A percentile compares a stretch with the other conserved stretches of the same genome.
Conservation (phyloP, 92 coral and sea anemone species). For the Bergia puertoricense region DNA sequence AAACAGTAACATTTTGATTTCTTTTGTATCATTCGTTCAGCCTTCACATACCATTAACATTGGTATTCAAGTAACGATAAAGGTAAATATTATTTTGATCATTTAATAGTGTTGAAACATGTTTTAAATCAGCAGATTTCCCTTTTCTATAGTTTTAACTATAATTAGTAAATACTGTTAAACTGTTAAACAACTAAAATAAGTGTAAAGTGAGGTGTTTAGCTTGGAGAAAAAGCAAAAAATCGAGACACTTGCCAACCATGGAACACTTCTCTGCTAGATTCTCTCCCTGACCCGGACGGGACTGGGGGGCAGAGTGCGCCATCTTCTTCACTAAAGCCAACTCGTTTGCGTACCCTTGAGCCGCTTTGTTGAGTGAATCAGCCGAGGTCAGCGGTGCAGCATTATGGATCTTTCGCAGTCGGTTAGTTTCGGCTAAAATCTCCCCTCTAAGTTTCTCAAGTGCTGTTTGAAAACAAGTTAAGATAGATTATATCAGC, state of each 20-base stretch:
- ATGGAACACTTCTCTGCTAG: constrained; percentile 50
- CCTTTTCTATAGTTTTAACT: no score
- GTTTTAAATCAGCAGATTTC: no score
- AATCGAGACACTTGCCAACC: constrained; percentile 14
- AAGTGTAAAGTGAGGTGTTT: no score
- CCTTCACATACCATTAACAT: no score
- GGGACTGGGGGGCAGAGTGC: constrained; percentile 17
- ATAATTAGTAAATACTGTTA: no score
- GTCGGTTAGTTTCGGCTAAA: constrained; percentile 50
- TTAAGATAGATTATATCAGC: no score
- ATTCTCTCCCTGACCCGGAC: constrained; percentile 65
- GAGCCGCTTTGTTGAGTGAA: constrained; percentile 51
- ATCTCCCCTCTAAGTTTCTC: neutral
- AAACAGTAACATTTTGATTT: no score
- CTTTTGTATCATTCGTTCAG: no score
- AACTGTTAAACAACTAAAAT: no score
- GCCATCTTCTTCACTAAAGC: constrained; percentile 32
- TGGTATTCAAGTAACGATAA: no score
- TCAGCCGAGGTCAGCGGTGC: constrained; percentile 40
- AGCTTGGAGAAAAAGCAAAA: neutral
- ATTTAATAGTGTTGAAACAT: no score
- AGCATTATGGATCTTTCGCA: constrained; percentile 55
- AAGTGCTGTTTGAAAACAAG: neutral
- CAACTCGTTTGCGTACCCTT: constrained; percentile 50
- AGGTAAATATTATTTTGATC: no score